These are phyloP conservation scores for Eilema sororculum DNA, from an alignment of 2,888 invertebrate species.

Conservation along the genomic window DNA sequence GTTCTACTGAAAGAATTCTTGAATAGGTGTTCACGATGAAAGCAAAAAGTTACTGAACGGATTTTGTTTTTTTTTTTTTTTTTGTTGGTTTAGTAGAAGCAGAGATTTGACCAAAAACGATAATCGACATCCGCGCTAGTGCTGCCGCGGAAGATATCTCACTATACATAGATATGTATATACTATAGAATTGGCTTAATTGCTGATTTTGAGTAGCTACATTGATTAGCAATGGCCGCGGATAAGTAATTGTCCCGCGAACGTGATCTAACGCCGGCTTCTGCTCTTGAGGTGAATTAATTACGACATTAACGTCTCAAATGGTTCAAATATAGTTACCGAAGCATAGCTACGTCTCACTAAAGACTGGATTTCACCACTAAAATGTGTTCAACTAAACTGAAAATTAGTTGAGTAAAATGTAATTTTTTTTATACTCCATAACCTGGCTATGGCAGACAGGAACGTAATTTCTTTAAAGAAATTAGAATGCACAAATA, in stretches of 20 bases:
- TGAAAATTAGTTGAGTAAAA: neutral
- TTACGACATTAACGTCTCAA: neutral
- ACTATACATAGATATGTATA: slow-evolving; percentile 5
- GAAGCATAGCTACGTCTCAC: neutral
- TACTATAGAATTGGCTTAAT: slow-evolving; percentile 21
- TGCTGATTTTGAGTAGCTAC: slow-evolving; percentile 22
- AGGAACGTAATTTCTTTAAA: too few species aligned
- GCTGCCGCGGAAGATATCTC: neutral
- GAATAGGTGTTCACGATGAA: too few species aligned
- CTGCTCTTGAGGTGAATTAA: slow-evolving; percentile 16
- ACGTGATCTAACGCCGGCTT: slow-evolving; percentile 15
- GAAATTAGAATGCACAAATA: too few species aligned
- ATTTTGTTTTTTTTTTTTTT: too few species aligned
- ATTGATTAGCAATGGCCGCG: slow-evolving; percentile 21
- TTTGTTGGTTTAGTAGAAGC: too few species aligned
- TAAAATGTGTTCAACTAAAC: neutral
- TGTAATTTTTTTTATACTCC: too few species aligned
- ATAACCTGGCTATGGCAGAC: too few species aligned
- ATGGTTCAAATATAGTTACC: neutral
- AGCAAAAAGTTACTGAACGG: too few species aligned
- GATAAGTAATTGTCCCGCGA: slow-evolving; percentile 25
- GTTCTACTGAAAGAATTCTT: too few species aligned
- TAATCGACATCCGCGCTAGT: too few species aligned
- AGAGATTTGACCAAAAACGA: too few species aligned
- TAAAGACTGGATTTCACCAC: neutral